Base-by-base conservation (phyloP, 37 sponge, comb jelly and placozoan species). In the Ephydatia muelleri region DNA sequence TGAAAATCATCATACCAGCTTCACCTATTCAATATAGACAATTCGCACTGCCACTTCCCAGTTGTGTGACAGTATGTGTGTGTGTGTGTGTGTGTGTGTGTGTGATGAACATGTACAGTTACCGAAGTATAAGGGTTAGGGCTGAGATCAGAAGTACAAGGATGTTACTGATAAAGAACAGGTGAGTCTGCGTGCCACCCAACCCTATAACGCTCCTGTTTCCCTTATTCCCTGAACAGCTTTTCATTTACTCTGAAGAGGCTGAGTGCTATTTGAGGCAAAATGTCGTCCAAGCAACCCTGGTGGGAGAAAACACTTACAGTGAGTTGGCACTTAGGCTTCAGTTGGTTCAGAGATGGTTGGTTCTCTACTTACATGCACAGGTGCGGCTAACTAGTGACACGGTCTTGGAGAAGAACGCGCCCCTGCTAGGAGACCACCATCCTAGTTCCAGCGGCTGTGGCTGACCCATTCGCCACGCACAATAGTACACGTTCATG, bases 81-180 rank as follows among this genome's bases (percentile, higher is more conserved):
- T 43, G 3, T n/a, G n/a, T n/a, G n/a, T n/a, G n/a, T n/a, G n/a
- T n/a, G n/a, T 43, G 6, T 6, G 6, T 6, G 43, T 43, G 43
- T 6, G 43, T 43, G 3, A 6, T 43, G 43, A 9, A 9, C 43
- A 6, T 43, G 43, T 9, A n/a, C 82, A 88, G 88, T 39, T 76
- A 78, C 78, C 48, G 66, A 72, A 28, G 12, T 9, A n/a, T n/a
- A 26, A 82, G 35, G 28, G 32, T 88, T 11, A 75, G 33, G 57
- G 82, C 75, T 11, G 88, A 88, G 39, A 82, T 88, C 35, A 39
- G 37, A 64, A 82, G 70, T 76, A 88, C 39, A 48, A 73, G 1
- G 12, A 75, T 11, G 83, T 88, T 25, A 88, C 82, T 8, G 88
- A 88, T 76, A 11, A 36, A 68, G 83, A 82, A 11, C 28, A 76